Evolutionary conservation across 2,113 vertebrate genomes (phyloP).

Genomic region (Oryzias curvinotus): DNA sequence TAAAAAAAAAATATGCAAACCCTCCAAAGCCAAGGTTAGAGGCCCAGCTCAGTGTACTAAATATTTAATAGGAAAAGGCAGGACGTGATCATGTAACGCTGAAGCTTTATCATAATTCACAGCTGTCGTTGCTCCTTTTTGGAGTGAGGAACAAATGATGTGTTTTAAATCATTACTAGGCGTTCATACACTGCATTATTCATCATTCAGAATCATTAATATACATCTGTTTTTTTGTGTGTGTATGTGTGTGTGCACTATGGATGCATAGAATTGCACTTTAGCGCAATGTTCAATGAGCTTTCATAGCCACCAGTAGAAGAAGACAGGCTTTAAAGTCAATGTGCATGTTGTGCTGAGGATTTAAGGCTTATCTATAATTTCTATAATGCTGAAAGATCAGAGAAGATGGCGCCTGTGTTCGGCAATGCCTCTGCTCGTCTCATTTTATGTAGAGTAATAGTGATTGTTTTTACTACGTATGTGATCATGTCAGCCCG

Average conservation of each 20-base stretch:
- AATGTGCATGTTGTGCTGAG: conserved; percentile 18
- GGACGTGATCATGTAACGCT: conserved; percentile 34
- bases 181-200: conserved; percentile 46
- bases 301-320: conserved; percentile 30
- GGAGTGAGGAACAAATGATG: conserved; percentile 15
- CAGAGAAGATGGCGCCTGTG: too few species aligned
- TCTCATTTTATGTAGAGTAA: too few species aligned
- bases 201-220: conserved; percentile 36
- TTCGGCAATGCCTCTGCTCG: too few species aligned
- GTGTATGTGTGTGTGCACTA: conserved; percentile 1
- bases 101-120: neutral
- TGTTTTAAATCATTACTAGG: conserved; percentile 16
- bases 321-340: too few species aligned
- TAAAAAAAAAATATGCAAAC: conserved; percentile 90
- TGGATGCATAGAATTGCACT: conserved; percentile 21
- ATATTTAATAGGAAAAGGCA: conserved; percentile 87
- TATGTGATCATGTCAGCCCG: too few species aligned
- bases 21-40: conserved; percentile 89
- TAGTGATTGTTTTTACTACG: too few species aligned
- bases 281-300: conserved; percentile 30
- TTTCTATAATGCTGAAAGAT: too few species aligned
- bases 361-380: conserved; percentile 16
- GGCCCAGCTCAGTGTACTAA: conserved; percentile 66
- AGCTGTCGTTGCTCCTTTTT: conserved; percentile 26
- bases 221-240: neutral